These are phyloP conservation scores for Trilocha varians DNA, from an alignment of 2,888 invertebrate genomes.

Conservation along the genomic window DNA sequence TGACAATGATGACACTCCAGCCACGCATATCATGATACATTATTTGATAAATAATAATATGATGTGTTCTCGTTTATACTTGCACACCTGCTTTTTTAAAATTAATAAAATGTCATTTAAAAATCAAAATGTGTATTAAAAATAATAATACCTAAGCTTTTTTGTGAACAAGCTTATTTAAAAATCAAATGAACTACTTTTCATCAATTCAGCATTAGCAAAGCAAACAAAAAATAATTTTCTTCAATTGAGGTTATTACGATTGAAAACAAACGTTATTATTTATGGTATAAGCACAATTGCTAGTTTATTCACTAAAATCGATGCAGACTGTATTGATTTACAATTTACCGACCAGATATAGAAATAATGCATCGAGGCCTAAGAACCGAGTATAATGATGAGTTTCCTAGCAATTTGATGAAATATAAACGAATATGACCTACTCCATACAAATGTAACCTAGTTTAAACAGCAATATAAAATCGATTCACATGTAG, in stretches of 20 bases:
- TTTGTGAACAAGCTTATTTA: too few relatives aligned
- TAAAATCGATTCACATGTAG: not conserved
- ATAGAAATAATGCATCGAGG: not conserved
- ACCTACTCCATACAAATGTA: not conserved
- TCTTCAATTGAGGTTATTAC: too few relatives aligned
- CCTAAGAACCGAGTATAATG: too few relatives aligned
- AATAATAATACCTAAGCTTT: too few relatives aligned
- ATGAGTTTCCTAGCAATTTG: not conserved
- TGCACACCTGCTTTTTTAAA: too few relatives aligned
- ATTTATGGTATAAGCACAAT: too few relatives aligned
- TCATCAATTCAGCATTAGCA: too few relatives aligned
- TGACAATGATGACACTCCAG: conserved; percentile 12
- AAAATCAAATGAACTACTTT: too few relatives aligned
- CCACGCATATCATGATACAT: not conserved
- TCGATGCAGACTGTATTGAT: not conserved
- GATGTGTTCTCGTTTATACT: too few relatives aligned
- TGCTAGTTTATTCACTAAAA: not conserved
- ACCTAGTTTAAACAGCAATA: not conserved
- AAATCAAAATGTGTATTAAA: too few relatives aligned
- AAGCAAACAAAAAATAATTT: too few relatives aligned
- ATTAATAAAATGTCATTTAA: too few relatives aligned
- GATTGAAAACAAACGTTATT: not conserved
- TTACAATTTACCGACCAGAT: not conserved
- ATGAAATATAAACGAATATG: not conserved
- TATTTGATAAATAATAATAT: not conserved